Base-by-base conservation (phyloP, 2,797 vertebrate genomes). In the Peromyscus attwateri region DNA sequence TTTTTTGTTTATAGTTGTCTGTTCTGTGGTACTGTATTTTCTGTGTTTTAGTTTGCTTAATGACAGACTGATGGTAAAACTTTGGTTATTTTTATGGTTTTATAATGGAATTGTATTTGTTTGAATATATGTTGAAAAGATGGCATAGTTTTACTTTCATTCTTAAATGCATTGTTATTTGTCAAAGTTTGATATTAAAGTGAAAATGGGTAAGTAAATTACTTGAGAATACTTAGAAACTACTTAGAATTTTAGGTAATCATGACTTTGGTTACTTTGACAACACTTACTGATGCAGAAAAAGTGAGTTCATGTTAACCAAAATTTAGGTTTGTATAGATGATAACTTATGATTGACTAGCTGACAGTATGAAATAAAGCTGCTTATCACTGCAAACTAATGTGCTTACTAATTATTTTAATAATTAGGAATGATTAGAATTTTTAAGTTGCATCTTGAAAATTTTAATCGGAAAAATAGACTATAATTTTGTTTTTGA, bases 341-440 rank as follows among this genome's bases (percentile, higher is more conserved):
- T 93, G 96, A 37, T 93, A 89, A 34, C 79, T 96, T 96, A 34
- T 80, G 84, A 87, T 94, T 88, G 19, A 7, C 27, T 96, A 85
- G 77, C 37, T 79, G 37, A 60, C 80, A 52, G 92, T 17, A 27
- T 94, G 71, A 97, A 92, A 73, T 71, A 84, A 31, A 95, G 93
- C 89, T 76, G 55, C 96, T 97, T 98, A 91, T 94, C 96, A 96
- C 97, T 91, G 77, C 80, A 27, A 97, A 97, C 98, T 98, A 98
- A 98, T 87, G 95, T 95, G 97, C 88, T 96, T 96, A 95, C 97
- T 96, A 97, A 96, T 95, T 91, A 73, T 92, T 90, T 88, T 97
- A 97, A 96, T 97, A 92, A 97, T 73, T 92, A 94, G 76, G 79
- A 96, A 95, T 93, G 80, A 97, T 57, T 92, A 94, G 92, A 85